phyloP scores from a whole-genome alignment of 2,888 invertebrate species.

The Polydrusus tereticollis region DNA sequence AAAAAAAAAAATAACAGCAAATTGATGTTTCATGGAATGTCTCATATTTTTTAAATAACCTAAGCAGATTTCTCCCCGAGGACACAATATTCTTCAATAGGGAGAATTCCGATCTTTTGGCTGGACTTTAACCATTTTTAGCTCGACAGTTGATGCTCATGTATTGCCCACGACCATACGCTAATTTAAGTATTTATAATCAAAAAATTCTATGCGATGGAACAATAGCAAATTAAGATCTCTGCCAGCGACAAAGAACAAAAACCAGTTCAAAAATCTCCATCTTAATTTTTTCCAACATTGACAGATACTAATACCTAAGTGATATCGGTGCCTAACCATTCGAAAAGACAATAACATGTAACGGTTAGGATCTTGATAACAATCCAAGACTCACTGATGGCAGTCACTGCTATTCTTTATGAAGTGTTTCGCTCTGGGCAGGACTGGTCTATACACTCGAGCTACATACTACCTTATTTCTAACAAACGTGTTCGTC shows the following conservation, averaged over 20 bases:
- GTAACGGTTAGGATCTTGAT: conserved; percentile 61
- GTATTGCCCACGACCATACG: no score
- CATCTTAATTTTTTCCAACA: conserved; percentile 44
- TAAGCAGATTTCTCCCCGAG: no score
- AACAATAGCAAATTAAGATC: conserved; percentile 34
- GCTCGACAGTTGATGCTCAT: no score
- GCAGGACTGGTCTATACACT: conserved; percentile 1
- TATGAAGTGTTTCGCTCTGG: conserved; percentile 17
- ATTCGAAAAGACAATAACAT: conserved; percentile 63
- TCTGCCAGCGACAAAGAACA: conserved; percentile 18
- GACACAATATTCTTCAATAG: no score
- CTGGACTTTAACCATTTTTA: no score
- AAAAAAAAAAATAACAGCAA: no score
- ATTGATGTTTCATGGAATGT: no score
- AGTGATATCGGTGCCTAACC: conserved; percentile 60
- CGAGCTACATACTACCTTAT: not conserved
- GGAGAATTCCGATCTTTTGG: no score
- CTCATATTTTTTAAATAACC: no score
- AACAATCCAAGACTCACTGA: conserved; percentile 20
- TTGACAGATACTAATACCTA: conserved; percentile 63
- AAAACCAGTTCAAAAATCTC: conserved; percentile 25
- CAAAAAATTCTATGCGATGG: not conserved
- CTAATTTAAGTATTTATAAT: not conserved
- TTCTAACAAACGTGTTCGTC: not conserved
- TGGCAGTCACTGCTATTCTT: conserved; percentile 15